Evolutionary conservation across 2,797 vertebrate genomes (phyloP), one percentile per base, ranked within the genome.

Genomic region (Liasis olivaceus): DNA sequence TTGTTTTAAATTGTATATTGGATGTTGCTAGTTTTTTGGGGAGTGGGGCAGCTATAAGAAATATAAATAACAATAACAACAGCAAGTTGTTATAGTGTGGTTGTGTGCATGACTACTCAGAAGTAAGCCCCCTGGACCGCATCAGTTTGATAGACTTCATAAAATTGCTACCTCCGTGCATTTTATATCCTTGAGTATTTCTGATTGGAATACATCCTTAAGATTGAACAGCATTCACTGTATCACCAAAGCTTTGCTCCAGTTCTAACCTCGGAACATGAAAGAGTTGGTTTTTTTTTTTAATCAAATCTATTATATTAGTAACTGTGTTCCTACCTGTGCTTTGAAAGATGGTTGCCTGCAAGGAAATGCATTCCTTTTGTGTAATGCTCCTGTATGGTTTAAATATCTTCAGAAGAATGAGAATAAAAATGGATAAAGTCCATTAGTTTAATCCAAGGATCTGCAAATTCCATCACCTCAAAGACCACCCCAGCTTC

Each of bases 211-310:
- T 0, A 0, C 60, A 92, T 91, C 60, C 72, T 95, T 95, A 72
- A 95, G 26, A 89, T 95, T 94, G 92, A 59, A 9, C 31, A 92
- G 86, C 96, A 95, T 9, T 93, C 90, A n/a, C 69, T 93, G 72
- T 62, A 89, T 93, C 62, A 81, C 89, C 62, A 31, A 93, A 92
- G 60, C 63, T 96, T 85, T 96, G 77, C 69, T 96, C 91, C 64
- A 92, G 2, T 95, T 97, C 63, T 56, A 88, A 95, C 58, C 36
- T 93, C 93, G 26, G 64, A 28, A 96, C 93, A 94, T 26, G 5
- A 12, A 0, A 88, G 66, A 87, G 86, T 36, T 36, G 1, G 1
- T 36, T 5, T 26, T 89, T 90, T 93, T 95, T 92, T 31, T 64
- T 36, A 81, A 15, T 17, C 95, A 91, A 62, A 77, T 92, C 90